Evolutionary conservation across 2,888 invertebrate genomes (phyloP).

Genomic region (Ligdia adustata): DNA sequence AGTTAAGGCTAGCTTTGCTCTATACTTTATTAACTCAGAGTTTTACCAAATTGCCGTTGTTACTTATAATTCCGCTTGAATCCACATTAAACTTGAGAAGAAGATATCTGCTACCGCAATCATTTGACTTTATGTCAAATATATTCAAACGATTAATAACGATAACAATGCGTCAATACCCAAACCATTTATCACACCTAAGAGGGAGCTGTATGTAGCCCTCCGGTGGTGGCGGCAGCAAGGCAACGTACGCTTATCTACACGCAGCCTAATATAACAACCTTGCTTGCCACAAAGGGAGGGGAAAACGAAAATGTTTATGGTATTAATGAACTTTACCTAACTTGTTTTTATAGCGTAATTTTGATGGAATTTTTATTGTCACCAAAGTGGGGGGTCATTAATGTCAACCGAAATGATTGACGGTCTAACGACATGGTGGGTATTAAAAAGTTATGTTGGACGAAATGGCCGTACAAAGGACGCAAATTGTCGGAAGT

Average conservation of each 20-base stretch:
- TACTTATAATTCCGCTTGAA: too few species aligned
- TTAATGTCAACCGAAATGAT: conserved; percentile 54
- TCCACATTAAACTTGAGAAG: too few species aligned
- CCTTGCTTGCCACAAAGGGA: conserved; percentile 47
- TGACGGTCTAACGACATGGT: conserved; percentile 39
- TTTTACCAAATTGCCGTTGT: too few species aligned
- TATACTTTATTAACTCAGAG: too few species aligned
- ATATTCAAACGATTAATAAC: conserved; percentile 41
- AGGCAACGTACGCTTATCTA: conserved; percentile 51
- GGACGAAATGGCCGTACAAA: conserved; percentile 22
- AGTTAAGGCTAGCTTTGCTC: conserved; percentile 1
- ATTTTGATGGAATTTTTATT: conserved; percentile 61
- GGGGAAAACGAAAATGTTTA: conserved; percentile 56
- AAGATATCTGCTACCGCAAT: too few species aligned
- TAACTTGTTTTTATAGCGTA: conserved; percentile 58
- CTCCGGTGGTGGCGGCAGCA: conserved; percentile 33
- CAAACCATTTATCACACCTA: conserved; percentile 50
- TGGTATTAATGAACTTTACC: conserved; percentile 62
- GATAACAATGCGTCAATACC: conserved; percentile 37
- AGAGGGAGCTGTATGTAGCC: conserved; percentile 45
- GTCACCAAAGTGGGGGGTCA: conserved; percentile 56
- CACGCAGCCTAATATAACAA: conserved; percentile 52
- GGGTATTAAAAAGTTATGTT: conserved; percentile 41
- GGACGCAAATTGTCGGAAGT: conserved; percentile 18
- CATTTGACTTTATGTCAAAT: conserved; percentile 32